Evolutionary conservation across 2,888 invertebrate species (phyloP), one percentile per base, ranked within the genome.

Genomic region (Agapostemon virescens): DNA sequence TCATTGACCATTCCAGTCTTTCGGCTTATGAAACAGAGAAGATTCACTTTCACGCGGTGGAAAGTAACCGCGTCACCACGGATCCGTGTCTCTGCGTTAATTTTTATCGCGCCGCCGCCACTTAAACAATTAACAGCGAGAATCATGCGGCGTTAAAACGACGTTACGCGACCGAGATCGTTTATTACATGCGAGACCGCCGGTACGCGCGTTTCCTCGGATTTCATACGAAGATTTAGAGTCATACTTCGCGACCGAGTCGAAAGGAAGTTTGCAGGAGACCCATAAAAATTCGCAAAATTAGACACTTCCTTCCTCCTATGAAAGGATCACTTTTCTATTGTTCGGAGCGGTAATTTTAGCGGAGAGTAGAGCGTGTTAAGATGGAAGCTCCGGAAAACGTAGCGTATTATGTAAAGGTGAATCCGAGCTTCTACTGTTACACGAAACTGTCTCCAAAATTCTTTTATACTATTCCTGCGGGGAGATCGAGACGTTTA

Each of bases 31-130:
- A 82, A 74, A 85, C 69, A 38, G 63, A 33, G 42, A 69, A 69
- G 81, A 81, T 81, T 85, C 87, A 76, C 86, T 86, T 86, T 86
- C 86, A 74, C 86, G 82, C 79, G 81, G 68, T 84, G 74, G 85
- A 84, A 84, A 85, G 78, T 79, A 69, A 85, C 83, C 83, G 72
- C 73, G 74, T 76, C 69, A 66, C 79, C 58, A 38, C n/a, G 63
- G 79, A 81, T 81, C n/a, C 38, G 26, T 85, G 81, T 83, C 85
- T 75, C 45, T 9, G 69, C 36, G 3, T 77, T 77, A 69, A 83
- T 77, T 83, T 83, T 74, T 78, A 52, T 69, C 68, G 61, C 85
- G 73, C 45, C 64, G 69, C 11, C 61, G 33, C 49, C 26, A 33
- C 30, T 13, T 33, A 74, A 71, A 74, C 74, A 85, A 85, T 83